A percentile compares a stretch with the other conserved stretches of the same genome.
Evolutionary conservation across 2,113 vertebrate species (phyloP).

Genomic region (Gnathonemus longibarbis): DNA sequence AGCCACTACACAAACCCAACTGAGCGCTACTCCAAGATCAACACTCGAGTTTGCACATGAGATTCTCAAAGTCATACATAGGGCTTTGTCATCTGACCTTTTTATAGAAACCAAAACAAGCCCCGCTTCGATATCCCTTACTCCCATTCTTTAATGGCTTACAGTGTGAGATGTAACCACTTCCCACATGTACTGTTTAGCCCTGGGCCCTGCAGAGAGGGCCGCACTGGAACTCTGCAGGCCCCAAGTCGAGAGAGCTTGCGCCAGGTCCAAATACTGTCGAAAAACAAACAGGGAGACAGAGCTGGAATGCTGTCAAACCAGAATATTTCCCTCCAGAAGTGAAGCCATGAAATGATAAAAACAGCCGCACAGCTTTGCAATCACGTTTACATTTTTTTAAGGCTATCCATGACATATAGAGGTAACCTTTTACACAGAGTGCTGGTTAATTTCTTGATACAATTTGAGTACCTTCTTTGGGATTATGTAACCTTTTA

Average conservation of each 20-base stretch:
- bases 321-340: neutral
- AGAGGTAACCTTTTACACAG: neutral
- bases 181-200: neutral
- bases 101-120: slow-evolving; percentile 34
- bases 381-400: neutral
- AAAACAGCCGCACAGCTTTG: slow-evolving; percentile 21
- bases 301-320: neutral
- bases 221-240: neutral
- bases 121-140: slow-evolving; percentile 15
- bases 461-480: neutral
- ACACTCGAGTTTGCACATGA: slow-evolving; percentile 25
- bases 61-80: slow-evolving; percentile 40
- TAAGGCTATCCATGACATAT: neutral
- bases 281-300: neutral
- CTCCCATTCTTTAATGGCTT: slow-evolving; percentile 24
- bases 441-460: neutral
- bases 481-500: neutral
- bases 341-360: slow-evolving; percentile 13
- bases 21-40: slow-evolving; percentile 44
- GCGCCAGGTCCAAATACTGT: neutral
- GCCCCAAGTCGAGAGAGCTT: neutral
- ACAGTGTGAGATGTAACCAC: slow-evolving; percentile 1
- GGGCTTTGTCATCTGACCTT: slow-evolving; percentile 29
- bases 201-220: neutral
- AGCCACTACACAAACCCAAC: slow-evolving; percentile 41